phyloP scores from a whole-genome alignment of 1,140 invertebrate species.

The Metaphire vulgaris region DNA sequence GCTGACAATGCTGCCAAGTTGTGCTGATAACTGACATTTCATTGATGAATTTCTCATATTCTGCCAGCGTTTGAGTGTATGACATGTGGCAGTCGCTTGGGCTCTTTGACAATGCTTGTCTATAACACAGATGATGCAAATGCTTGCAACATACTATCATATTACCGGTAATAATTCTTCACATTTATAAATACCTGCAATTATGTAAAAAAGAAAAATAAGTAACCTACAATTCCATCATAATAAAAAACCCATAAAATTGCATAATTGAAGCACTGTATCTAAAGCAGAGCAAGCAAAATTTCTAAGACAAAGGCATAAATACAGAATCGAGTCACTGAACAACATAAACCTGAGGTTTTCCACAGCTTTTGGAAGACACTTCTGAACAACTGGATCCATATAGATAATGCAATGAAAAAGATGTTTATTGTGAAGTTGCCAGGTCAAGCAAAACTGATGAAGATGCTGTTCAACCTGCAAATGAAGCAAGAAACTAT shows the following conservation, averaged over 20 bases:
- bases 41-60: slow-evolving; percentile 60
- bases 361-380: slow-evolving; percentile 54
- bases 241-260: too few relatives aligned
- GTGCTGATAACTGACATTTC: slow-evolving; percentile 60
- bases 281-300: too few relatives aligned
- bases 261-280: too few relatives aligned
- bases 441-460: slow-evolving; percentile 60
- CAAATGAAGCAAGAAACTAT: neutral
- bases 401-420: slow-evolving; percentile 61
- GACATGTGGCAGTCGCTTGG: slow-evolving; percentile 38
- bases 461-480: slow-evolving; percentile 53
- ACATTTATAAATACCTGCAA: too few relatives aligned
- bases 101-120: neutral
- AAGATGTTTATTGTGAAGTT: slow-evolving; percentile 61
- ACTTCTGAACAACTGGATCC: slow-evolving; percentile 60
- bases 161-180: too few relatives aligned
- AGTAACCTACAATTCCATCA: neutral
- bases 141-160: too few relatives aligned
- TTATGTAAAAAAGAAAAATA: too few relatives aligned
- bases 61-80: slow-evolving; percentile 56
- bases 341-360: slow-evolving; percentile 56
- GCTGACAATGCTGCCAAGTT: slow-evolving; percentile 58
- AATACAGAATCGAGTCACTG: too few relatives aligned
- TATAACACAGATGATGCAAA: too few relatives aligned
- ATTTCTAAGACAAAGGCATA: too few relatives aligned